phyloP scores from a whole-genome alignment of 2,888 invertebrate species.

The Aradus depressus region DNA sequence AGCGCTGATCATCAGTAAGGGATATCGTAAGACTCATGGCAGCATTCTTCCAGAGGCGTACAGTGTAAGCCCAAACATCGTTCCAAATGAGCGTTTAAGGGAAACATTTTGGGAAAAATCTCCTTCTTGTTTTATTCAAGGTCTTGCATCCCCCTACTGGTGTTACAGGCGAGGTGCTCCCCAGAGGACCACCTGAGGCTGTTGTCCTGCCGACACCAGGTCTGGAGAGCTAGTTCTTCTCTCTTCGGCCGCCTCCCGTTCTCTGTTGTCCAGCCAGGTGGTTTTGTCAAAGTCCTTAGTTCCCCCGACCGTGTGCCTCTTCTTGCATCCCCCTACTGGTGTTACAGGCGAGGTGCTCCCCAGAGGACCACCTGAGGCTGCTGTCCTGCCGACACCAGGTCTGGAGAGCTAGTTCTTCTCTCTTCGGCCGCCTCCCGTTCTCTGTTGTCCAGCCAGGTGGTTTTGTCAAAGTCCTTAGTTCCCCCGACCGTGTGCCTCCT shows the following conservation, averaged over 20 bases:
- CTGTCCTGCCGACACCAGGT: slow-evolving; percentile 38
- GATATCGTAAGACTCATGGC: no score
- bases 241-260: slow-evolving; percentile 40
- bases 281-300: slow-evolving; percentile 72
- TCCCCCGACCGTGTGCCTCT: slow-evolving; percentile 55
- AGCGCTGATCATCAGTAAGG: no score
- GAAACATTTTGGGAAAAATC: no score
- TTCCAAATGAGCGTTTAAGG: no score
- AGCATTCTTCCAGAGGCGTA: no score
- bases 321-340: neutral
- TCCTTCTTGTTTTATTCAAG: no score
- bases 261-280: slow-evolving; percentile 45
- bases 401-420: slow-evolving; percentile 49
- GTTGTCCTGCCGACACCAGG: slow-evolving; percentile 36
- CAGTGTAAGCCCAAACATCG: no score
- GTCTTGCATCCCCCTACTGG: neutral
- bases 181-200: slow-evolving; percentile 7
- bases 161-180: slow-evolving; percentile 5
- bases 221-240: slow-evolving; percentile 51
- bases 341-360: slow-evolving; percentile 6
- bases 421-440: slow-evolving; percentile 41
- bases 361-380: slow-evolving; percentile 5
- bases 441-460: slow-evolving; percentile 46
- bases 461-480: slow-evolving; percentile 70
- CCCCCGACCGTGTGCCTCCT: slow-evolving; percentile 87